Conservation (phyloP, 2,113 vertebrate species). For the Limnothrissa miodon region DNA sequence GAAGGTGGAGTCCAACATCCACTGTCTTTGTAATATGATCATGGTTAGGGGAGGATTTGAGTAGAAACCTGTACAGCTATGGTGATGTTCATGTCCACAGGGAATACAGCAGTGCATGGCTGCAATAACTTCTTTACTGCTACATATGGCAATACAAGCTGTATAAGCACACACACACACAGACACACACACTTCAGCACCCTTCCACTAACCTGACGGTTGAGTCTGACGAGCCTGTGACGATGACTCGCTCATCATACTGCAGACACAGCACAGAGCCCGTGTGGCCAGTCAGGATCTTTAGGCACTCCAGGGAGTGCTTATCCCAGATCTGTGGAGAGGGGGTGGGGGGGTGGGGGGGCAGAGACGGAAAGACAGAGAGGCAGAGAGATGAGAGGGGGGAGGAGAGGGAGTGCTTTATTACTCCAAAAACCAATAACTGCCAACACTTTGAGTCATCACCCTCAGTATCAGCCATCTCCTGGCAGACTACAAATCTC, state of each 20-base stretch:
- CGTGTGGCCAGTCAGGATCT: slow-evolving; percentile 95
- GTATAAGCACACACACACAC: too few species aligned
- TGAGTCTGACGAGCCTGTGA: slow-evolving; percentile 97
- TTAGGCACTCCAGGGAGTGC: slow-evolving; percentile 95
- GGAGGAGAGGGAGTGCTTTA: not conserved
- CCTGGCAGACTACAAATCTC: not conserved
- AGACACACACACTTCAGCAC: not conserved
- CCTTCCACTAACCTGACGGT: slow-evolving; percentile 83
- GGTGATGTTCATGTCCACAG: too few species aligned
- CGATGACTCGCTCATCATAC: slow-evolving; percentile 96
- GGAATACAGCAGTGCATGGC: too few species aligned
- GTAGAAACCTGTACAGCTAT: too few species aligned
- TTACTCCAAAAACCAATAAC: not conserved
- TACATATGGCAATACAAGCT: too few species aligned
- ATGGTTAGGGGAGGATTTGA: too few species aligned
- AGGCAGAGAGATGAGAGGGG: not conserved
- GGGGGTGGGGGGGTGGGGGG: not conserved
- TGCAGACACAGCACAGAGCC: slow-evolving; percentile 97
- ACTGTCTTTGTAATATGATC: too few species aligned
- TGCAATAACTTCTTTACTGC: too few species aligned
- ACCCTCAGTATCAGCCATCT: not conserved
- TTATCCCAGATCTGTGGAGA: slow-evolving; percentile 92
- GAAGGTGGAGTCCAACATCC: too few species aligned
- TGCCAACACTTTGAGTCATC: not conserved
- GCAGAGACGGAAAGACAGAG: slow-evolving; percentile 12